Percentiles rank a stretch among this genome's conserved stretches.
Conservation (phyloP, 2,888 invertebrate genomes). For the Tachina lurida region DNA sequence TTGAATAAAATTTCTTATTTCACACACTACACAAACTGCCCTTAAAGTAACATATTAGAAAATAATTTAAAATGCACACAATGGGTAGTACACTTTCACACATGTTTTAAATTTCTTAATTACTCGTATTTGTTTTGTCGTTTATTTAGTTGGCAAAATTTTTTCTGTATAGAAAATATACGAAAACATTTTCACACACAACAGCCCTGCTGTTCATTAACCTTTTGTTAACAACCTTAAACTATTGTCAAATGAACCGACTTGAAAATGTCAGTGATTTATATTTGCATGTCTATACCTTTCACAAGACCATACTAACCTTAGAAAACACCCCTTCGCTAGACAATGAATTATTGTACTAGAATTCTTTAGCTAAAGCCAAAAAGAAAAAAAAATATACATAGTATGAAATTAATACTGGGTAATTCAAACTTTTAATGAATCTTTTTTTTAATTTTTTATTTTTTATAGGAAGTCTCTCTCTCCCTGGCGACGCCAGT, state of each 20-base stretch:
- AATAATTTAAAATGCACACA: neutral
- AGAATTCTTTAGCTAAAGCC: constrained; percentile 3
- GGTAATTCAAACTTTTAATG: constrained; percentile 36
- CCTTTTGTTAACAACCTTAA: constrained; percentile 63
- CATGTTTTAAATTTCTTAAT: constrained; percentile 56
- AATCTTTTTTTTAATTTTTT: constrained; percentile 8
- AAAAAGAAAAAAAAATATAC: neutral
- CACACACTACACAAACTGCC: too few relatives aligned
- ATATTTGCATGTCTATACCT: constrained; percentile 57
- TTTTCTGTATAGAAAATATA: constrained; percentile 23
- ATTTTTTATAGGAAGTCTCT: neutral
- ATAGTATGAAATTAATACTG: constrained; percentile 37
- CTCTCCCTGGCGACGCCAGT: neutral
- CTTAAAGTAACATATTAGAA: neutral
- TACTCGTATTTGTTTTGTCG: neutral
- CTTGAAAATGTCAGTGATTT: constrained; percentile 63
- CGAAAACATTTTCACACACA: constrained; percentile 42
- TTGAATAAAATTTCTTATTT: too few relatives aligned
- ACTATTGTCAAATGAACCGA: constrained; percentile 64
- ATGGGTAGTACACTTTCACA: constrained; percentile 39
- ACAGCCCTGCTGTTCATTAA: constrained; percentile 65
- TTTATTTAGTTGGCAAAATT: constrained; percentile 29
- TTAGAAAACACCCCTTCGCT: constrained; percentile 4
- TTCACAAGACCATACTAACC: constrained; percentile 59
- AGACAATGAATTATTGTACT: neutral